phyloP scores from a whole-genome alignment of 2,888 invertebrate genomes.

The Chrysodeixis includens region DNA sequence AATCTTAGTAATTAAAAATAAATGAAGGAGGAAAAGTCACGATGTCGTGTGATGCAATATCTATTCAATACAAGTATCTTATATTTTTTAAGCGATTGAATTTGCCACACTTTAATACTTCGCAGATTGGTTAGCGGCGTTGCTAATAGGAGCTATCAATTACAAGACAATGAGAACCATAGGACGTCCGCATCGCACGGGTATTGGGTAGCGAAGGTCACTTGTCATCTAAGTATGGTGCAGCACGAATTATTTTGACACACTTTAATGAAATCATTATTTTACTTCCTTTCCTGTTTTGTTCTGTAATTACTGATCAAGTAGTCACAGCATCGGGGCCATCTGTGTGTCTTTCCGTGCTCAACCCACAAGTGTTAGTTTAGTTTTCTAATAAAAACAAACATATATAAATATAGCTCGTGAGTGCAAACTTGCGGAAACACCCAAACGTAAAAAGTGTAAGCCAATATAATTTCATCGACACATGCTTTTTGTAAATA shows the following conservation, averaged over 20 bases:
- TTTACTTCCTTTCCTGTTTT: not conserved
- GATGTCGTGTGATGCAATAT: not conserved
- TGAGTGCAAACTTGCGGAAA: too few species aligned
- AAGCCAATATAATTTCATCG: too few species aligned
- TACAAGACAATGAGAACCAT: constrained; percentile 1
- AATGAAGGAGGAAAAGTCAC: too few species aligned
- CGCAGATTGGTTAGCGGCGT: not conserved
- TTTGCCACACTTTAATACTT: not conserved
- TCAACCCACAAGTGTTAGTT: too few species aligned
- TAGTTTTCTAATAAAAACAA: too few species aligned
- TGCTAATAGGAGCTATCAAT: not conserved
- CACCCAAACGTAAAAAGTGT: too few species aligned
- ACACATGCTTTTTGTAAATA: too few species aligned
- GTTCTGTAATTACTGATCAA: too few species aligned
- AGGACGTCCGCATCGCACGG: not conserved
- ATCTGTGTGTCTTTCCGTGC: too few species aligned
- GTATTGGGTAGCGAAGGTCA: constrained; percentile 3
- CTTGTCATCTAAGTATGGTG: not conserved
- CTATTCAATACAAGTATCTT: not conserved
- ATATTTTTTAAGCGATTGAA: not conserved
- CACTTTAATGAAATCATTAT: not conserved
- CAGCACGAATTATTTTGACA: not conserved
- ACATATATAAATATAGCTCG: too few species aligned
- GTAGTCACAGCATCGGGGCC: too few species aligned
- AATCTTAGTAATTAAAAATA: too few species aligned